Base-by-base conservation (phyloP, 2,113 vertebrate species). In the Rhizomys pruinosus region DNA sequence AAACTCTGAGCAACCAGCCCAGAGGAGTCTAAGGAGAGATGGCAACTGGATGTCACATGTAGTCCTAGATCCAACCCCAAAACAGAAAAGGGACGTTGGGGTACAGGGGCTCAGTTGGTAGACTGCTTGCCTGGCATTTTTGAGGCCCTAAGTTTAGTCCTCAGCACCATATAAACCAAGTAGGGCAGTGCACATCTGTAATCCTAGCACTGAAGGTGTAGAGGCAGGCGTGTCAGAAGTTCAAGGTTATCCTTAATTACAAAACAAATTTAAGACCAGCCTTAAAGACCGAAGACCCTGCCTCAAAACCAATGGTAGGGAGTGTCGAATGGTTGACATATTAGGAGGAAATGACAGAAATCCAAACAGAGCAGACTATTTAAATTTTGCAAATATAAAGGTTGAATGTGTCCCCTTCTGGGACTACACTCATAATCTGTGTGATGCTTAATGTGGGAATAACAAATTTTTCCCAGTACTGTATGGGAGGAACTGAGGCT, bases 321-420 rank as follows among this genome's bases (percentile, higher is more conserved):
- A 25, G 39, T 34, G 23, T 64, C n/a, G 8, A 23, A 64, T 64
- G 8, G 63, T 23, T 23, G 11, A 47, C 39, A 84, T 3, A 23
- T 34, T 47, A 63, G 23, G 8, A 7, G 37, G 7, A 23, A 42
- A 29, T 0, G 0, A 2, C 32, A 27, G 59, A 32, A 32, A 2
- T 69, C 88, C 5, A 0, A 52, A 0, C 59, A 0, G 27, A 32
- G 12, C 3, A 5, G 44, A 2, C n/a, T 1, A 29, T 44, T 37
- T 69, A 25, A 2, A 25, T 66, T 52, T 12, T 10, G 55, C 22
- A 16, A 78, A 78, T 39, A 11, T 25, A 34, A 11, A 69, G 17
- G 20, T 22, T 23, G 37, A 32, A 39, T 19, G 9, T 19, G 2
- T n/a, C 9, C 37, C 1, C 17, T 42, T 17, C 2, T 1, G 22